Evolutionary conservation across 2,113 vertebrate genomes (phyloP), one percentile per base, ranked within the genome.

Genomic region (Elgaria multicarinata): DNA sequence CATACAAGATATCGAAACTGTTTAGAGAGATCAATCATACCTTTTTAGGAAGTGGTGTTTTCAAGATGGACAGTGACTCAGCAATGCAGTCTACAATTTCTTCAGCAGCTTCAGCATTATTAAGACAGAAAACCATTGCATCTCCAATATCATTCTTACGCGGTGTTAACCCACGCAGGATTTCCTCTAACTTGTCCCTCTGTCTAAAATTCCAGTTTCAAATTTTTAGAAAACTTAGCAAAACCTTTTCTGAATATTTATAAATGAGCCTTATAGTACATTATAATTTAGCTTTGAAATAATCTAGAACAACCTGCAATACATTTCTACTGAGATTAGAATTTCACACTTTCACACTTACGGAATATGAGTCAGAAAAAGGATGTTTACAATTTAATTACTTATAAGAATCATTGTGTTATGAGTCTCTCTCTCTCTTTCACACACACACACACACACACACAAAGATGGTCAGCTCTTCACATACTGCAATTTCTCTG

Each of bases 1-100:
- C 0, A 82, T 6, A 94, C 14, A 6, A 80, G 16, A n/a, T 18
- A 58, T 3, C 55, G 14, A 82, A 46, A 67, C 5, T 9, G 2
- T 74, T 2, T 14, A 76, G 0, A 71, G 1, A 91, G 83, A 86
- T 90, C 42, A 64, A 53, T 36, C 89, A 83, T 90, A 98, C 99
- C 98, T 99, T 99, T 95, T 99, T 99, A 74, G 99, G 99, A 90
- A 99, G 98, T n/a, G 99, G 98, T 10, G 99, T 99, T 96, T 99
- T 99, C 87, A 99, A 96, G 95, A 99, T 99, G 67, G 99, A 99
- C 92, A 99, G 94, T 0, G 99, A 99, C 89, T 99, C 99, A 0
- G 99, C 96, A 90, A 99, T 96, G 89, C 99, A 99, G 95, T 99
- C 99, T 71, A 99, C 99, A 84, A 99, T 99, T 97, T 99, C 99